Conservation (phyloP, 2,113 vertebrate species). For the Bubo scandiacus region DNA sequence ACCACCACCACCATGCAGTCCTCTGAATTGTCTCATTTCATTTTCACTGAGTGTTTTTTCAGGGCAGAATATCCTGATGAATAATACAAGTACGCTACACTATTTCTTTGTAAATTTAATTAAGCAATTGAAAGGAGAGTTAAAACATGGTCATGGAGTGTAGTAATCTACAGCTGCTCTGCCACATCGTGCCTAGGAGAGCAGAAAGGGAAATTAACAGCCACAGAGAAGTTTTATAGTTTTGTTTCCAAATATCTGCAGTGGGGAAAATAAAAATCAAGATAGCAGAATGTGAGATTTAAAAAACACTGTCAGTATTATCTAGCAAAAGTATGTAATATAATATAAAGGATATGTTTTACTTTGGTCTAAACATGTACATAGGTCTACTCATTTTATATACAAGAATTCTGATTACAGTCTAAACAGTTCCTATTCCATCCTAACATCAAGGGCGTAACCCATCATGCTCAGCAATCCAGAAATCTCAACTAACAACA, state of each 20-base stretch:
- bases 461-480: neutral
- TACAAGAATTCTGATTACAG: neutral
- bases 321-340: neutral
- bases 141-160: neutral
- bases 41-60: neutral
- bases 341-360: neutral
- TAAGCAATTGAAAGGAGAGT: neutral
- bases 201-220: neutral
- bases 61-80: neutral
- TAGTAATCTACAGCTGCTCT: neutral
- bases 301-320: neutral
- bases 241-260: neutral
- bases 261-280: neutral
- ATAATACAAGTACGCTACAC: neutral
- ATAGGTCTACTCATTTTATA: neutral
- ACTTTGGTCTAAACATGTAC: neutral
- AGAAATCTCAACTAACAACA: neutral
- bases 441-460: neutral
- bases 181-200: neutral
- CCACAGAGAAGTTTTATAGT: neutral
- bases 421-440: neutral
- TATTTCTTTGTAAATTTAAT: neutral
- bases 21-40: neutral
- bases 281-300: neutral
- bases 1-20: neutral